Conservation (phyloP, 2,888 invertebrate species). For the Pyralis farinalis region DNA sequence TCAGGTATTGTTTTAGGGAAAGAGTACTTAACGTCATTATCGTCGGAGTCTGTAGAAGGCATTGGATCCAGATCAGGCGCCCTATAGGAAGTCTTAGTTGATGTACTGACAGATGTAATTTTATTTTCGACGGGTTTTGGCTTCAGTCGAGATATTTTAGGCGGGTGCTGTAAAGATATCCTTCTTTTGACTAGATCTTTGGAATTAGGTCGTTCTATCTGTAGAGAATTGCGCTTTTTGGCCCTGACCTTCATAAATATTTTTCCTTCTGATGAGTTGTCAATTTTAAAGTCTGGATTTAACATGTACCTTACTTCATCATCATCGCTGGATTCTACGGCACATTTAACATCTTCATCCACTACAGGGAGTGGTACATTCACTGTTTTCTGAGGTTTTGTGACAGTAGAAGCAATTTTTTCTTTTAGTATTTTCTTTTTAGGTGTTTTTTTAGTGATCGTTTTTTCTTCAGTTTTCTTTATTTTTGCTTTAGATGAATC, state of each 20-base stretch:
- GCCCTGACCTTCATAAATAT: conserved; percentile 61
- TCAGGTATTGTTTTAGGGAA: conserved; percentile 47
- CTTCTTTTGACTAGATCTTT: conserved; percentile 59
- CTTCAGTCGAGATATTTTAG: conserved; percentile 60
- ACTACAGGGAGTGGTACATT: conserved; percentile 22
- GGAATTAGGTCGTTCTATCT: conserved; percentile 63
- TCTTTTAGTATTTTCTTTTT: conserved; percentile 52
- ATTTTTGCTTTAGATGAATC: conserved; percentile 26
- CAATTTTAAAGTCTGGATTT: conserved; percentile 56
- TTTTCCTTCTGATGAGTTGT: conserved; percentile 42
- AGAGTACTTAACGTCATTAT: conserved; percentile 70
- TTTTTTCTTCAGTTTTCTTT: conserved; percentile 32
- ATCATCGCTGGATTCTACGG: conserved; percentile 55
- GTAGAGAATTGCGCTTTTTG: conserved; percentile 60
- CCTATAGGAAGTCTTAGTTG: conserved; percentile 33
- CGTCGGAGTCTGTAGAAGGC: conserved; percentile 62
- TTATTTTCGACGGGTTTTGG: conserved; percentile 44
- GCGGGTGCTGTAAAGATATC: conserved; percentile 61
- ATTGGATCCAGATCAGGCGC: conserved; percentile 33
- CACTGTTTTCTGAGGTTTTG: conserved; percentile 43
- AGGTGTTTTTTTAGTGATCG: conserved; percentile 25
- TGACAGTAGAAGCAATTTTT: conserved; percentile 34
- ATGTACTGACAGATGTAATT: conserved; percentile 12
- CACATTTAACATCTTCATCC: conserved; percentile 28
- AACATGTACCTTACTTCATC: conserved; percentile 70